Conservation (phyloP, 2,888 invertebrate species). For the Calliopum simillimum region DNA sequence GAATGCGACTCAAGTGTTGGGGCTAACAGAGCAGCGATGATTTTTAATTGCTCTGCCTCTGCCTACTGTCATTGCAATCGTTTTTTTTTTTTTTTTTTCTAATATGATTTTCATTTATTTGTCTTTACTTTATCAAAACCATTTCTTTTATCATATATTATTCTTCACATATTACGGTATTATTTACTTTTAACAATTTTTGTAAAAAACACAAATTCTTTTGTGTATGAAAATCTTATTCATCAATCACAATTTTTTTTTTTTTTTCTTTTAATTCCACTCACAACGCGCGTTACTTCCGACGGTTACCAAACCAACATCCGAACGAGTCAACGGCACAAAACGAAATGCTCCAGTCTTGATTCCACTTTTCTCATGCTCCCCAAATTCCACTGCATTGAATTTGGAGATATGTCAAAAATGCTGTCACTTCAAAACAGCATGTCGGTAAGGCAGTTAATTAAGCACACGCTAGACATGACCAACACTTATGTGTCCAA, state of each 20-base stretch:
- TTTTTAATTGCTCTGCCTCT: conserved; percentile 5
- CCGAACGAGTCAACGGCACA: conserved; percentile 31
- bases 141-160: too few relatives aligned
- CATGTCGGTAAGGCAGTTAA: not conserved
- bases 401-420: conserved; percentile 7
- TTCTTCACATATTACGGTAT: not conserved
- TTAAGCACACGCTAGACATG: too few relatives aligned
- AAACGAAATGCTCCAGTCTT: conserved; percentile 24
- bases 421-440: not conserved
- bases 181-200: conserved; percentile 5
- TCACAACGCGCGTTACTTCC: conserved; percentile 12
- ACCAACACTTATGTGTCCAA: too few relatives aligned
- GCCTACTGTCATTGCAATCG: not conserved
- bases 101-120: conserved; percentile 2
- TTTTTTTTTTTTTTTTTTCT: not conserved
- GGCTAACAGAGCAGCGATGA: conserved; percentile 3
- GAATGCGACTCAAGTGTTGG: conserved; percentile 12
- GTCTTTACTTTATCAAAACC: not conserved
- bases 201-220: not conserved
- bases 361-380: not conserved
- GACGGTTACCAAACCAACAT: conserved; percentile 17
- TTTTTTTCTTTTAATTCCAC: conserved; percentile 15
- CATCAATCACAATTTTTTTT: not conserved
- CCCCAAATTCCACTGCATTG: conserved; percentile 1
- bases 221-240: not conserved